Evolutionary conservation across 2,797 vertebrate species (phyloP).

Genomic region (Taenioides sp.): DNA sequence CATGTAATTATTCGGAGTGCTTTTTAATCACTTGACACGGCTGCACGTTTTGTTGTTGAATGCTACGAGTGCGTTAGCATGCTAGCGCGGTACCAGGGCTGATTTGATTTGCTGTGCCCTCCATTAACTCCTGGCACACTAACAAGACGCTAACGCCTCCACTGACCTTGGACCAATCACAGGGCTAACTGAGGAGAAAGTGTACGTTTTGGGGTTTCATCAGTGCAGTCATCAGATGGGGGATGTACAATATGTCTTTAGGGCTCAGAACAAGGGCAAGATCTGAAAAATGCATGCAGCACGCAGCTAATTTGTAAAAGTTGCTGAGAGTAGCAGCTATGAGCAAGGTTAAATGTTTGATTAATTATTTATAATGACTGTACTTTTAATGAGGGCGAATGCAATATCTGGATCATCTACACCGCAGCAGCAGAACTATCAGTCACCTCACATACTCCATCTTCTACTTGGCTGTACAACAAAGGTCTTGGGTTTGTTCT

Average conservation of each 20-base stretch:
- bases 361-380: background rate
- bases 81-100: background rate
- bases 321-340: background rate
- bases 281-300: background rate
- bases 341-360: background rate
- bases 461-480: too few species aligned
- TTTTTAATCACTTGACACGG: slow-evolving; percentile 9
- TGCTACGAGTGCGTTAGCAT: background rate
- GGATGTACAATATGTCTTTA: slow-evolving; percentile 15
- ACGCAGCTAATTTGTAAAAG: background rate
- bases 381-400: too few species aligned
- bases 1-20: slow-evolving; percentile 2
- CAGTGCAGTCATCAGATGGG: background rate
- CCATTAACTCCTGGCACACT: background rate
- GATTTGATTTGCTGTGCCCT: slow-evolving; percentile 12
- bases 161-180: background rate
- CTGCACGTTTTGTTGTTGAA: background rate
- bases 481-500: too few species aligned
- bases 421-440: too few species aligned
- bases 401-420: too few species aligned
- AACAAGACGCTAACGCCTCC: background rate
- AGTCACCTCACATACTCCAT: too few species aligned
- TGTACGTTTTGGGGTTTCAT: background rate
- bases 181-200: background rate
- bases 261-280: background rate